These are phyloP conservation scores for Campylomormyrus numenius DNA, from an alignment of 2,113 vertebrate genomes.

Conservation along the genomic window DNA sequence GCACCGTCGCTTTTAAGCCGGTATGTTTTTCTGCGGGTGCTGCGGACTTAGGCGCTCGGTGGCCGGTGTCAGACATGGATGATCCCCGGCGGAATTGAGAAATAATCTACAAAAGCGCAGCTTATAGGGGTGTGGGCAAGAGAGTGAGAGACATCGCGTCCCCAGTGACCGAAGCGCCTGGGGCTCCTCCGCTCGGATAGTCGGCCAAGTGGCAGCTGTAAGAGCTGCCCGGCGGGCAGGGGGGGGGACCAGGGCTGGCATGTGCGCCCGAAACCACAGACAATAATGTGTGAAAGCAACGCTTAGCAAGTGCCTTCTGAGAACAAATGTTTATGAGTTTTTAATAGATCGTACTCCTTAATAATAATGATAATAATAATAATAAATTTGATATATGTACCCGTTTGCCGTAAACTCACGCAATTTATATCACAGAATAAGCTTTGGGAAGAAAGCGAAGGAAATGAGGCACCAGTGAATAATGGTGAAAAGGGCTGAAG, in stretches of 20 bases:
- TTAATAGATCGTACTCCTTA: background rate
- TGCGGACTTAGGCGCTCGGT: background rate
- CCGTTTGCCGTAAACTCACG: background rate
- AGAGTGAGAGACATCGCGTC: background rate
- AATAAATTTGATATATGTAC: background rate
- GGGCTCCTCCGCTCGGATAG: background rate
- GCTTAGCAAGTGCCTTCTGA: background rate
- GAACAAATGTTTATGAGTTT: background rate
- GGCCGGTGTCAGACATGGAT: background rate
- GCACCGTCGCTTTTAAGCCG: background rate
- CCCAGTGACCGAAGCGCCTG: background rate
- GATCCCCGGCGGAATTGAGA: background rate
- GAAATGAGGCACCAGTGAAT: background rate
- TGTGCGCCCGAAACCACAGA: background rate
- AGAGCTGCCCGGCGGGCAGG: background rate
- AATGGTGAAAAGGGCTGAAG: background rate
- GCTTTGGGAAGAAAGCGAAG: background rate
- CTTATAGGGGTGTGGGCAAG: background rate
- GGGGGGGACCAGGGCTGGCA: background rate
- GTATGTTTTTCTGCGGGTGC: background rate
- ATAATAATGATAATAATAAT: background rate
- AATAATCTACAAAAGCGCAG: conserved; percentile 15
- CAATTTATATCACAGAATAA: background rate
- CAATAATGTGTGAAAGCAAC: background rate
- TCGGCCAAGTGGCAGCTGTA: background rate